Base-by-base conservation (phyloP, 2,113 vertebrate species). In the Balaenoptera acutorostrata region DNA sequence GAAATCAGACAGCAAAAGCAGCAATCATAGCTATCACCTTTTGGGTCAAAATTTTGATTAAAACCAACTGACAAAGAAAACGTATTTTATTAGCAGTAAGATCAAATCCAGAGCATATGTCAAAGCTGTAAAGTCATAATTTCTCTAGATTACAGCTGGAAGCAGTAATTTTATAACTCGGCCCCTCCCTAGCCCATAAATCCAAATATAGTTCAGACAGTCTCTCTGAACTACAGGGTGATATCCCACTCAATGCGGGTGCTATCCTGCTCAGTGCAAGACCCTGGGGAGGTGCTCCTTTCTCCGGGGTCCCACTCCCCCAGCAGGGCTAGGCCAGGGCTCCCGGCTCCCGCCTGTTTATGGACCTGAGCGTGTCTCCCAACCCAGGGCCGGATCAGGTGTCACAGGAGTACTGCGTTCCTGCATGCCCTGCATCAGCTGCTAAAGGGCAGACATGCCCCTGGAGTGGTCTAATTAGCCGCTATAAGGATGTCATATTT, bases 1-100 rank as follows among this genome's bases (percentile, higher is more conserved):
- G 81, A 93, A 93, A 93, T 72, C n/a, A n/a, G 39, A 52, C 91
- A 0, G 93, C 80, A 87, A 93, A 91, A 69, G 71, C 69, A 88
- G 59, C 59, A 52, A 92, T 96, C 46, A 11, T 68, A 93, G 85
- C 87, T 84, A 85, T 83, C 78, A 84, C 89, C 96, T 96, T 74
- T 94, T 6, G 63, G 83, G 78, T 96, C 93, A 92, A 89, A 91
- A 77, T 59, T 89, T 39, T 97, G 92, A 96, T 96, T 92, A 97
- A 97, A 97, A 95, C 86, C 94, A 98, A 97, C 74, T 93, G 95
- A 93, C 74, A 86, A 91, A 9, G 31, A 94, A 96, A 92, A 81
- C n/a, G 46, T 39, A 69, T 86, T 93, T 95, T 96, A 90, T 86
- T 87, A 91, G 92, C 77, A 52, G 72, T 21, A 63, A 93, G 86